Conservation (phyloP, 2,888 invertebrate species). For the Leucoptera coffeella region DNA sequence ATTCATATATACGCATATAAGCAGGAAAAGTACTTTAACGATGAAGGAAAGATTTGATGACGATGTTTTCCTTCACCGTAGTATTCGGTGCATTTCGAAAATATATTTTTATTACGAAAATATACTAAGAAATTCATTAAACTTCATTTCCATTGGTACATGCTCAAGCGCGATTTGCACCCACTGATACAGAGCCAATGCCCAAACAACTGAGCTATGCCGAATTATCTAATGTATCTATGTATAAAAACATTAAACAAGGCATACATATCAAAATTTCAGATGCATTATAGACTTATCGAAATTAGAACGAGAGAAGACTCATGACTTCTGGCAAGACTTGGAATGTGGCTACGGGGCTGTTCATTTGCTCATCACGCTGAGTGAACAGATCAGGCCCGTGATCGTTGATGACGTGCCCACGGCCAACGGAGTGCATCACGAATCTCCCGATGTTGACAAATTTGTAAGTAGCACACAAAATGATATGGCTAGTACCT, state of each 20-base stretch:
- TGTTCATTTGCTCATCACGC: slow-evolving; percentile 28
- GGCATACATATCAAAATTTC: slow-evolving; percentile 5
- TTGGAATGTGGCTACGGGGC: slow-evolving; percentile 36
- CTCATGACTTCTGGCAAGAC: slow-evolving; percentile 37
- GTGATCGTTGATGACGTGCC: slow-evolving; percentile 21
- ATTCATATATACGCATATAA: too few relatives aligned
- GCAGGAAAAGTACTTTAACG: too few relatives aligned
- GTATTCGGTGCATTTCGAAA: too few relatives aligned
- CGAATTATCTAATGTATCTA: not conserved
- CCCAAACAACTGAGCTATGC: too few relatives aligned
- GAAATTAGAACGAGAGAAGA: slow-evolving; percentile 31
- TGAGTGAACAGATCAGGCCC: slow-evolving; percentile 20
- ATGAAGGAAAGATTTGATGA: too few relatives aligned
- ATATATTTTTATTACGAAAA: too few relatives aligned
- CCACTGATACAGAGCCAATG: too few relatives aligned
- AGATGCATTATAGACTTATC: slow-evolving; percentile 36
- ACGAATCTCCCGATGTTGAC: slow-evolving; percentile 15
- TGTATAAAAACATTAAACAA: not conserved
- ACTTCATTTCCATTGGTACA: too few relatives aligned
- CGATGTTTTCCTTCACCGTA: too few relatives aligned
- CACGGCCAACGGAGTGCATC: slow-evolving; percentile 22
- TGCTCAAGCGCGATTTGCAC: too few relatives aligned
- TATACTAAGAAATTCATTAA: too few relatives aligned
- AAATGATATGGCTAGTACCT: too few relatives aligned
- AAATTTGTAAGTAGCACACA: slow-evolving; percentile 26